Base-by-base conservation (phyloP, 2,888 invertebrate species). In the Megamerina dolium region DNA sequence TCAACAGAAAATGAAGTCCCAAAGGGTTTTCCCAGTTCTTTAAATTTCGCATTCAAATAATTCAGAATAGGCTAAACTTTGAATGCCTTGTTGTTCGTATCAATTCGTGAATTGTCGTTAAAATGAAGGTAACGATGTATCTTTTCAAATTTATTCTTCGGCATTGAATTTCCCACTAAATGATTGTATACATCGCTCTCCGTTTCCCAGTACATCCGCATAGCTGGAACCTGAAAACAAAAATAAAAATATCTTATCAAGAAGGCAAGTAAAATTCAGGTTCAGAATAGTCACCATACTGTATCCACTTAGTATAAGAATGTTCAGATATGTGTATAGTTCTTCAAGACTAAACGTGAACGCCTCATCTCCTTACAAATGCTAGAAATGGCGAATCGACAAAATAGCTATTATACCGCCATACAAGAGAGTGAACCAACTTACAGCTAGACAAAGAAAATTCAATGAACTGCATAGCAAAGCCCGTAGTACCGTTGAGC, bases 21-120 rank as follows among this genome's bases (percentile, higher is more conserved):
- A 20, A 20, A n/a, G 19, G 34, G 34, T 21, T 35, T 35, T 35
- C 34, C 34, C 19, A 35, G 34, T 14, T 35, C 34, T 35, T 35
- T 35, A 19, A 35, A 35, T 19, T 35, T 35, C 13, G 36, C 26
- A 36, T 36, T 36, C 16, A 36, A 21, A 21, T 36, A 26, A 36
- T 36, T 26, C 12, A 36, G 23, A 23, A 36, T 19, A 36, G 36
- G 36, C 21, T 36, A 26, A 21, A 23, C 36, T 36, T 36, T 36
- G 21, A 36, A 36, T 5, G 21, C 23, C n/a, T n/a, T n/a, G n/a
- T 36, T 21, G 21, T 35, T 17, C 14, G 10, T 16, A 35, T n/a
- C 35, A 14, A n/a, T 35, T 21, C 23, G 9, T 21, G 35, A 16
- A 31, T 31, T 31, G 8, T 31, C 14, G 12, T 9, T 8, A 31